Evolutionary conservation across 1,140 invertebrate genomes (phyloP), one percentile per base, ranked within the genome.

Genomic region (Sarcophaga bullata): DNA sequence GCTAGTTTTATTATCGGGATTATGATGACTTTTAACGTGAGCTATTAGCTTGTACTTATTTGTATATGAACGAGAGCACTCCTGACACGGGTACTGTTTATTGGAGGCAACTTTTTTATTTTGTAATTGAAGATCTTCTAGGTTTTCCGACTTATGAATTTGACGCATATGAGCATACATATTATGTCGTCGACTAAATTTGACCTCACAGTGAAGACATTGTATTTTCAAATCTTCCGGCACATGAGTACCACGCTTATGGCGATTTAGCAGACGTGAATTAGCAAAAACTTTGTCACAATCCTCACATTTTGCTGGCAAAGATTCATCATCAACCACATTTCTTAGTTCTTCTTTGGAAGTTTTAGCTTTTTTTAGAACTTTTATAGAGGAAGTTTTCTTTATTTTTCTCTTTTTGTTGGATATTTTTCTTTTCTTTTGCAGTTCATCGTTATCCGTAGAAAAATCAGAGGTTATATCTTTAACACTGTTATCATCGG

Each of bases 1-100:
- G n/a, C 13, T 58, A n/a, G 0, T 58, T 76, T 76, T 76, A 49
- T 48, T 76, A 8, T 76, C 73, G 3, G 73, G 73, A 25, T 48
- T 48, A 49, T 76, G 73, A 48, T 76, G 46, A 9, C 48, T 76
- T 9, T 76, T 76, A 7, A 76, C 48, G 46, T 76, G 73, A 49
- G 73, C 73, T 48, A 76, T 76, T 49, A 76, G 46, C 48, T 76
- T 76, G 8, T 80, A 62, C n/a, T 80, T 80, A 19, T 80, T 52
- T 13, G 48, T 62, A 25, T 58, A 80, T 47, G 78, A 50, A 25
- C 50, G 50, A 46, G 47, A 17, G 25, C 78, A 80, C 15, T 54
- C 17, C 9, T 80, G 46, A 80, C 78, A 80, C 17, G 50, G 49
- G 54, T 58, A 50, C 15, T 47, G 49, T 46, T 80, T 80, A 6